Percentiles rank a stretch among this genome's conserved stretches.
Conservation (phyloP, 2,797 vertebrate species). For the Silurus aristotelis region DNA sequence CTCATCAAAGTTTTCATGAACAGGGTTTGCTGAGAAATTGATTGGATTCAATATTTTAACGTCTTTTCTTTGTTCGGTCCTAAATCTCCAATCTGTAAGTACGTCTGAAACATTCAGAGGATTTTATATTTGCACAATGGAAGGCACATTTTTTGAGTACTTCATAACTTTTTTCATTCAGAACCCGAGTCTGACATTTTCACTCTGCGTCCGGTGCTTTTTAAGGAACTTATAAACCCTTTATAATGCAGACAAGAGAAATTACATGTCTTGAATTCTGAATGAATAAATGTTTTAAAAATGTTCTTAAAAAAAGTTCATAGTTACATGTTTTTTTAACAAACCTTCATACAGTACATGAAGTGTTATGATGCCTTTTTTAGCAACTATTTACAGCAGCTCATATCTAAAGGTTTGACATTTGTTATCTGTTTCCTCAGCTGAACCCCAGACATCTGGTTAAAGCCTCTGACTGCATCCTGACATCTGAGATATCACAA, state of each 20-base stretch:
- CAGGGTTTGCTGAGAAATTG: not conserved
- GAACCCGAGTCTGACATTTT: not conserved
- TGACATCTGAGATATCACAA: slow-evolving; percentile 63
- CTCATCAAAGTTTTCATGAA: not conserved
- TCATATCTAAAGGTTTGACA: not conserved
- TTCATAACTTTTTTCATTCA: not conserved
- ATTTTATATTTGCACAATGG: not conserved
- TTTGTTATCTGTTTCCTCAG: slow-evolving; percentile 57
- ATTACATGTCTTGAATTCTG: not conserved
- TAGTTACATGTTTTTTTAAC: no score
- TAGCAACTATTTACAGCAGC: not conserved
- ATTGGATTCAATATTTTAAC: not conserved
- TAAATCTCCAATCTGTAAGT: not conserved
- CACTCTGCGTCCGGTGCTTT: not conserved
- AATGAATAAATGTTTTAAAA: not conserved
- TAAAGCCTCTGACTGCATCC: slow-evolving; percentile 46
- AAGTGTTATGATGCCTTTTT: not conserved
- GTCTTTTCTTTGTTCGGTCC: not conserved
- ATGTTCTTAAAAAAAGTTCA: no score
- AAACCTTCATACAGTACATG: not conserved
- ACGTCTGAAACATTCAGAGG: not conserved
- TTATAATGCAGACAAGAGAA: not conserved
- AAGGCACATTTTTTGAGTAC: not conserved
- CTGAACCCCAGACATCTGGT: slow-evolving; percentile 61
- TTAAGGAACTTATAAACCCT: not conserved